Evolutionary conservation across 2,888 invertebrate genomes (phyloP).

Genomic region (Drosophila atripex): DNA sequence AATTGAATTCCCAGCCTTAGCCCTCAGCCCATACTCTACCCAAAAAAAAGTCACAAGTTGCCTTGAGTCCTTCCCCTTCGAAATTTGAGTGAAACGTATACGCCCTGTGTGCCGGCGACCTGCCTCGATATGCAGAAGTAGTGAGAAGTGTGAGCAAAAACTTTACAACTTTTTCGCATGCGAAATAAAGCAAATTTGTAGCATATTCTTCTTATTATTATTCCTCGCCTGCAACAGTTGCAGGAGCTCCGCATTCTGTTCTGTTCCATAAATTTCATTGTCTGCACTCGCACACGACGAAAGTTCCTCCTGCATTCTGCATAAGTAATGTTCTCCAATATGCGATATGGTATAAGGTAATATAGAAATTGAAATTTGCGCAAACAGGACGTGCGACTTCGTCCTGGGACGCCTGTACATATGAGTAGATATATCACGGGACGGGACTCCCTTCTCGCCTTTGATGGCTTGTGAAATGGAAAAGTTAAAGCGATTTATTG

Average conservation of each 20-base stretch:
- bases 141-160: conserved; percentile 34
- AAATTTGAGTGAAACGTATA: conserved; percentile 25
- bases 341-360: conserved; percentile 66
- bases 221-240: conserved; percentile 44
- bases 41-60: neutral
- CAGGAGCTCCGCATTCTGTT: conserved; percentile 43
- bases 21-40: neutral
- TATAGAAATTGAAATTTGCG: conserved; percentile 77
- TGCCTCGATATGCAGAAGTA: neutral
- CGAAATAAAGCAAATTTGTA: conserved; percentile 75
- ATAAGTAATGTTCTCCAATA: conserved; percentile 69
- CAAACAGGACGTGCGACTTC: conserved; percentile 64
- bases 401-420: conserved; percentile 7
- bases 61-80: neutral
- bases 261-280: conserved; percentile 73
- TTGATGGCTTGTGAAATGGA: conserved; percentile 3
- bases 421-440: conserved; percentile 19
- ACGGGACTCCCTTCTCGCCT: conserved; percentile 9
- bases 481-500: conserved; percentile 32
- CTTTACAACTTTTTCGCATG: conserved; percentile 68
- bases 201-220: conserved; percentile 58
- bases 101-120: conserved; percentile 19
- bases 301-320: conserved; percentile 47
- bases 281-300: conserved; percentile 51
- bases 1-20: conserved; percentile 32